Conservation (phyloP, 1,140 invertebrate genomes). For the Zaprionus nigranus region DNA sequence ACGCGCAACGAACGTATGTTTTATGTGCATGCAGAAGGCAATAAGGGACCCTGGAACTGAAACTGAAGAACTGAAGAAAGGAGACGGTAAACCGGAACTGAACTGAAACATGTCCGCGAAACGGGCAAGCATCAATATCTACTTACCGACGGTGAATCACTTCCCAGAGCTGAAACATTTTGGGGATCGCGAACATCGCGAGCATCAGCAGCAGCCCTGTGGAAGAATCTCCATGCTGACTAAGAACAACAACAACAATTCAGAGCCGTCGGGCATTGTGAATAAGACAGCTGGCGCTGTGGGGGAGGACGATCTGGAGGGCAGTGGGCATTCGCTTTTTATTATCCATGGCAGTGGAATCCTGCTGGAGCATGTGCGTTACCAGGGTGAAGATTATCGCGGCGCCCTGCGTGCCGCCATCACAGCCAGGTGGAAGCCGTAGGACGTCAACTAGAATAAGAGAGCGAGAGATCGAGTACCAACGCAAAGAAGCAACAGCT, state of each 20-base stretch:
- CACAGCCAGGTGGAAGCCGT: slow-evolving; percentile 21
- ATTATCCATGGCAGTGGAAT: slow-evolving; percentile 42
- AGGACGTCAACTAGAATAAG: neutral
- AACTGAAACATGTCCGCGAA: slow-evolving; percentile 16
- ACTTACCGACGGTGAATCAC: slow-evolving; percentile 29
- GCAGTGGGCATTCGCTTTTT: slow-evolving; percentile 42
- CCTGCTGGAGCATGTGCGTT: slow-evolving; percentile 57
- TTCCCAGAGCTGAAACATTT: slow-evolving; percentile 40
- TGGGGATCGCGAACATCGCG: neutral
- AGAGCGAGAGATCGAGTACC: too few species aligned
- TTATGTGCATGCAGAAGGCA: neutral
- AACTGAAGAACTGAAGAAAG: neutral
- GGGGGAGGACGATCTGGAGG: slow-evolving; percentile 10
- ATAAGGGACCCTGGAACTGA: neutral
- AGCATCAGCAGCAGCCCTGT: neutral
- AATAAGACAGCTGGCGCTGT: slow-evolving; percentile 6
- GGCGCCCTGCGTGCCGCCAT: slow-evolving; percentile 44
- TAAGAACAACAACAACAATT: neutral
- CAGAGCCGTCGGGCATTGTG: neutral
- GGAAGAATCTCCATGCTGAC: neutral
- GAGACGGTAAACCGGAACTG: neutral
- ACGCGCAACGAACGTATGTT: neutral
- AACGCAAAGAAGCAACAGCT: neutral
- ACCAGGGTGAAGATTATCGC: slow-evolving; percentile 59
- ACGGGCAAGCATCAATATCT: slow-evolving; percentile 44